phyloP scores from a whole-genome alignment of 2,113 vertebrate genomes.

The Ailuropoda melanoleuca region DNA sequence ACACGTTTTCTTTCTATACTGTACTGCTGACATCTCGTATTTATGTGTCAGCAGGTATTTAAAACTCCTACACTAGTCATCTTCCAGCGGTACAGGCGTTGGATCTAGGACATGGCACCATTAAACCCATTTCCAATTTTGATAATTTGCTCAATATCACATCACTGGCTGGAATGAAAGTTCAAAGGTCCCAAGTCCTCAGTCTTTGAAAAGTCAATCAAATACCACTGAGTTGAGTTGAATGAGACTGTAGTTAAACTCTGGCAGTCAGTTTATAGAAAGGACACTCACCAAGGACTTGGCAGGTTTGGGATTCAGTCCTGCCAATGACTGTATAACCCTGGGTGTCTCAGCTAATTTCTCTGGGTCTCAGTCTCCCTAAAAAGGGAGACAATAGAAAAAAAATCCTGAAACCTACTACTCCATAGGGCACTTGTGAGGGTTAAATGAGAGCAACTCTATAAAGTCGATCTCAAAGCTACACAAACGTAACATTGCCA shows the following conservation, averaged over 20 bases:
- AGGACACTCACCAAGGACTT: not conserved
- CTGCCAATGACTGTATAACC: not conserved
- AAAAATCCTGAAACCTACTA: not conserved
- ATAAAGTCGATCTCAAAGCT: not conserved
- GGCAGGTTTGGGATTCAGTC: not conserved
- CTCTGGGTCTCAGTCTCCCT: conserved; percentile 1
- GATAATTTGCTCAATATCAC: conserved; percentile 21
- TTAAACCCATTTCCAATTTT: conserved; percentile 33
- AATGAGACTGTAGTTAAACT: conserved; percentile 24
- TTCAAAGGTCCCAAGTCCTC: not conserved
- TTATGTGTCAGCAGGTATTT: conserved; percentile 59
- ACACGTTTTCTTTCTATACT: not conserved
- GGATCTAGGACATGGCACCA: conserved; percentile 8
- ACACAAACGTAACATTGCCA: not conserved
- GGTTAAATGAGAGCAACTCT: not conserved
- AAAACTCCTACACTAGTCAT: conserved; percentile 30
- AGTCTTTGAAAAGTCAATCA: conserved; percentile 43
- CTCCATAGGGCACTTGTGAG: not conserved
- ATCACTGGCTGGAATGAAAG: not conserved
- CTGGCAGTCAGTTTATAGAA: not conserved
- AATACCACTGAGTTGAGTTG: not conserved
- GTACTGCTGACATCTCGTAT: conserved; percentile 2
- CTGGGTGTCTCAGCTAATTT: not conserved
- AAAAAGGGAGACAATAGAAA: not conserved
- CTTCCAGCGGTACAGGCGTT: not conserved